Conservation (phyloP, 23 tunicate genomes). For the Diplosoma virens region DNA sequence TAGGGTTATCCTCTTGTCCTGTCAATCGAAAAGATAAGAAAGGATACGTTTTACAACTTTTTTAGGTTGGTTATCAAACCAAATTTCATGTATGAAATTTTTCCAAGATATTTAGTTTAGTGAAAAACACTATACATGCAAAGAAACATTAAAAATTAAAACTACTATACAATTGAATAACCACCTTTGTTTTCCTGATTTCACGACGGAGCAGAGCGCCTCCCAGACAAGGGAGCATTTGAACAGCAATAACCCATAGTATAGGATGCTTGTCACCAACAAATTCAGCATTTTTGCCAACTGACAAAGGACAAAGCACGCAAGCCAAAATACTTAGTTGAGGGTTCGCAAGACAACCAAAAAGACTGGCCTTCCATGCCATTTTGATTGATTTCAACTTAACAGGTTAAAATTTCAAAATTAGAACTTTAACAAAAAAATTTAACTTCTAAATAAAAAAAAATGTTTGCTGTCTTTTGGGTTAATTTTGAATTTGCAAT, state of each 20-base stretch:
- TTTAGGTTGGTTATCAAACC: no score
- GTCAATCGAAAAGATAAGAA: no score
- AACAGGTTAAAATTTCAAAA: neutral
- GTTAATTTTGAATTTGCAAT: no score
- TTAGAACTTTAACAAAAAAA: no score
- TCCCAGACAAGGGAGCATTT: slow-evolving; percentile 56
- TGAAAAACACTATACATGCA: neutral
- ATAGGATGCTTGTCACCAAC: slow-evolving; percentile 68
- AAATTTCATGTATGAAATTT: neutral
- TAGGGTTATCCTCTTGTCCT: no score
- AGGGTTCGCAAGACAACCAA: slow-evolving; percentile 67
- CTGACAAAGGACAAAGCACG: slow-evolving; percentile 47
- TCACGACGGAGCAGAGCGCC: slow-evolving; percentile 70
- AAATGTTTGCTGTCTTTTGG: no score
- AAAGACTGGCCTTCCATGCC: slow-evolving; percentile 68
- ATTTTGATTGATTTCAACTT: neutral
- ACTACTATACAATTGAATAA: neutral
- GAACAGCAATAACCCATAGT: slow-evolving; percentile 67
- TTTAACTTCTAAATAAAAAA: no score
- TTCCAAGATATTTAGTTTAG: neutral
- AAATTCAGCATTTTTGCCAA: slow-evolving; percentile 83
- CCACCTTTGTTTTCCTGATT: slow-evolving; percentile 74
- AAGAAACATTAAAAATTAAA: neutral
- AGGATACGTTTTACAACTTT: no score
- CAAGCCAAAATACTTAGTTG: slow-evolving; percentile 51